These are phyloP conservation scores for Cheirogaleus medius DNA, from an alignment of 2,113 vertebrate genomes.

Conservation along the genomic window DNA sequence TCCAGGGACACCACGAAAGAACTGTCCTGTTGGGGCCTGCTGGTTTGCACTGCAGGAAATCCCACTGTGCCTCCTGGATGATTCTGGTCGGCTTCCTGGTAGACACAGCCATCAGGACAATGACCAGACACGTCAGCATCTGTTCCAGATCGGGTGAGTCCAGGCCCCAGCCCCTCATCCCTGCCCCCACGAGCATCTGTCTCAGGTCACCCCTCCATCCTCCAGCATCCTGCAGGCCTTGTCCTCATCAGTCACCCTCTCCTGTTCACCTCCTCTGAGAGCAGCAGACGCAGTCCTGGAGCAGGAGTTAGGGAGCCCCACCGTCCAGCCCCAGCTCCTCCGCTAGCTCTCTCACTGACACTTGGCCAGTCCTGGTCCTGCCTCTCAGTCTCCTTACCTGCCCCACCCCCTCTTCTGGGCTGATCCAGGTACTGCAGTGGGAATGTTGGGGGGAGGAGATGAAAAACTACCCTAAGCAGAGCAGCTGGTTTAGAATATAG, in stretches of 20 bases:
- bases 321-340: neutral
- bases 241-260: neutral
- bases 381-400: neutral
- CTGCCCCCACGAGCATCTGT: neutral
- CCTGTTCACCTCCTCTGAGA: neutral
- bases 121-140: slow-evolving; percentile 89
- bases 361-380: neutral
- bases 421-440: neutral
- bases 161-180: neutral
- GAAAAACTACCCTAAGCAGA: neutral
- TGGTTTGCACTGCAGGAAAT: slow-evolving; percentile 82
- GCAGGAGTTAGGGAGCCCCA: neutral
- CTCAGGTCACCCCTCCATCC: neutral
- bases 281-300: neutral
- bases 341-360: neutral
- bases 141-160: slow-evolving; percentile 92
- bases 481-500: neutral
- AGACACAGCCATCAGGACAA: slow-evolving; percentile 91
- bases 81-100: slow-evolving; percentile 93
- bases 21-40: neutral
- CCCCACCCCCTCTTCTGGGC: neutral
- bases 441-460: neutral
- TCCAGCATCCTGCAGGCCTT: neutral
- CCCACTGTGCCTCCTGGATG: slow-evolving; percentile 92
- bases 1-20: neutral